phyloP scores from a whole-genome alignment of 2,113 vertebrate species.

The Sorex araneus region DNA sequence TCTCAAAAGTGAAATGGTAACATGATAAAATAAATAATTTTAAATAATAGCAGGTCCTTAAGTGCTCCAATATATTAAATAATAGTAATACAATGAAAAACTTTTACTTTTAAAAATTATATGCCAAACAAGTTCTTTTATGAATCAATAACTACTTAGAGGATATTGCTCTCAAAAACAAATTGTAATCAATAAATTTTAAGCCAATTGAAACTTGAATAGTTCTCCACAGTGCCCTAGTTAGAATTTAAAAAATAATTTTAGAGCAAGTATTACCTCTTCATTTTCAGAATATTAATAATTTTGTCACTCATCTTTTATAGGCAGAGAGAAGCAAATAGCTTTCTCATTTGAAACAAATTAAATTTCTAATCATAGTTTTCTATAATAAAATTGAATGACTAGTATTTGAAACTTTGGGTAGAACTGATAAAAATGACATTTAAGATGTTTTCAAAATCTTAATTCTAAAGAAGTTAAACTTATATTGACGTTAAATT shows the following conservation, averaged over 20 bases:
- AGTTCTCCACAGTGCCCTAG: not conserved
- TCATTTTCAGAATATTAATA: conserved; percentile 56
- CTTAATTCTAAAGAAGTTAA: not conserved
- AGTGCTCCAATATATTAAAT: not conserved
- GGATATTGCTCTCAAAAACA: not conserved
- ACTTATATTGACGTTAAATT: not conserved
- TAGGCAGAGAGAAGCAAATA: conserved; percentile 26
- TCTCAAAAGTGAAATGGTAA: conserved; percentile 30
- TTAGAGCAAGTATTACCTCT: not conserved
- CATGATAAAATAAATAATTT: not conserved
- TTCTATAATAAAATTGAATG: not conserved
- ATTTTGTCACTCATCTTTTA: conserved; percentile 31
- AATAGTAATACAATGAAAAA: not conserved
- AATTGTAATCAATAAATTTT: conserved; percentile 35
- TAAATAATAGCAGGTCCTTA: conserved; percentile 45
- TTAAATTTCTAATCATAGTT: conserved; percentile 47
- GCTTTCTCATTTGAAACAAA: conserved; percentile 66
- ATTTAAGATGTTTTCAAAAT: not conserved
- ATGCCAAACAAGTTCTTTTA: conserved; percentile 9
- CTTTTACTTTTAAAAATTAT: not conserved
- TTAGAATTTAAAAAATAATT: conserved; percentile 59
- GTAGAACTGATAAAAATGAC: not conserved
- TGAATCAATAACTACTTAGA: conserved; percentile 18
- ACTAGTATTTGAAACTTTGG: not conserved
- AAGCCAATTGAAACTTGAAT: conserved; percentile 1